Conservation (phyloP, 1,140 invertebrate genomes). For the Cotesia typhae region DNA sequence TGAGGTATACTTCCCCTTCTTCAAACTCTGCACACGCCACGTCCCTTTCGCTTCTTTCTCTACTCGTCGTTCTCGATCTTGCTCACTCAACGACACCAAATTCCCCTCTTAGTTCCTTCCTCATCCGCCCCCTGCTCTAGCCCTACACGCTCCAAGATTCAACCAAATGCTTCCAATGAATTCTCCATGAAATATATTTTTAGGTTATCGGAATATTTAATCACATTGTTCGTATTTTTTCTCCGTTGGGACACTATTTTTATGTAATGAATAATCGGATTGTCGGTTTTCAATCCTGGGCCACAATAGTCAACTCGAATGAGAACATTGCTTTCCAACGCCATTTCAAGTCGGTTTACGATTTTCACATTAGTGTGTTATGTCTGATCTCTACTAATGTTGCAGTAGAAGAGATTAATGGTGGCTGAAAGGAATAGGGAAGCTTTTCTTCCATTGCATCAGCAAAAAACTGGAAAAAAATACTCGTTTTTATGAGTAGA, state of each 20-base stretch:
- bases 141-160: not conserved
- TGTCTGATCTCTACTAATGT: too few species aligned
- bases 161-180: not conserved
- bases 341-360: conserved; percentile 13
- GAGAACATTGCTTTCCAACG: conserved; percentile 22
- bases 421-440: too few species aligned
- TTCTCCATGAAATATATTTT: not conserved
- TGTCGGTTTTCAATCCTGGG: conserved; percentile 32
- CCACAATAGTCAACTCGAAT: not conserved
- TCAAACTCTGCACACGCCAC: conserved; percentile 37
- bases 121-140: conserved; percentile 16
- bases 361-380: not conserved
- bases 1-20: conserved; percentile 37
- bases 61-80: conserved; percentile 22
- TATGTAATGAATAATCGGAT: not conserved
- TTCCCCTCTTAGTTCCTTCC: conserved; percentile 18
- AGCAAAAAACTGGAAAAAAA: too few species aligned
- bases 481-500: too few species aligned
- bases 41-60: conserved; percentile 33
- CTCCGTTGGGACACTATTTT: not conserved
- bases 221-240: not conserved
- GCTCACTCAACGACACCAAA: conserved; percentile 20
- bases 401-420: too few species aligned
- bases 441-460: too few species aligned
- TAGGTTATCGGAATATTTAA: conserved; percentile 8